Base-by-base conservation (phyloP, 2,888 invertebrate species). In the Crocallis elinguaria region DNA sequence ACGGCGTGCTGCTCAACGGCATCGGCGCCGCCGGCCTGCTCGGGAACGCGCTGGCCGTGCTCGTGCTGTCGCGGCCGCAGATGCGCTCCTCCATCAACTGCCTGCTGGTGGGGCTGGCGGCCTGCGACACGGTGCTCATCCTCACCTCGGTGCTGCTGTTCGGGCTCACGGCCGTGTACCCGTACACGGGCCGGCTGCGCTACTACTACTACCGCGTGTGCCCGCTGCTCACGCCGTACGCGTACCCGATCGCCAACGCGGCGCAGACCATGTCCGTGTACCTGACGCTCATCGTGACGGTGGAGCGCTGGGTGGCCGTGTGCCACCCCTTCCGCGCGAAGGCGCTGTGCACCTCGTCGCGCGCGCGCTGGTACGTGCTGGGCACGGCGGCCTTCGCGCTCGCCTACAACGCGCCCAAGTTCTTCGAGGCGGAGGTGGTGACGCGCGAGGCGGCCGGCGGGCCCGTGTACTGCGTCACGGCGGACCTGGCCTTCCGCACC, bases 61-160 rank as follows among this genome's bases (percentile, higher is more conserved):
- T 98, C 57, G 98, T 98, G 68, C 92, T 98, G 43, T 96, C 97
- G 52, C 94, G 98, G 48, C 98, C 98, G 16, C 96, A 98, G 86
- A 98, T 99, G 98, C 94, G 97, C 73, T 98, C 98, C 53, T 98
- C 98, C 77, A 97, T 98, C 77, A 98, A 98, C 88, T 97, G 98
- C 84, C 94, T 98, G 76, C 93, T 99, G 56, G 96, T 98, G 63
- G 98, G 98, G 3, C 93, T 99, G 68, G 98, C 99, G 16, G 94
- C 97, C 69, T 98, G 98, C 86, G 99, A 99, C 92, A 97, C 97
- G 8, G 94, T 96, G 62, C 93, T 99, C 67, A 96, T 98, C 70
- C 91, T 97, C 67, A 97, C 97, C 37, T 96, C 97, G 52, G 93
- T 97, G 66, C 92, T 95, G 68, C 94, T 98, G 63, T 98, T 98